Base-by-base conservation (phyloP, 2,113 vertebrate genomes). In the Circaetus cinerascens region DNA sequence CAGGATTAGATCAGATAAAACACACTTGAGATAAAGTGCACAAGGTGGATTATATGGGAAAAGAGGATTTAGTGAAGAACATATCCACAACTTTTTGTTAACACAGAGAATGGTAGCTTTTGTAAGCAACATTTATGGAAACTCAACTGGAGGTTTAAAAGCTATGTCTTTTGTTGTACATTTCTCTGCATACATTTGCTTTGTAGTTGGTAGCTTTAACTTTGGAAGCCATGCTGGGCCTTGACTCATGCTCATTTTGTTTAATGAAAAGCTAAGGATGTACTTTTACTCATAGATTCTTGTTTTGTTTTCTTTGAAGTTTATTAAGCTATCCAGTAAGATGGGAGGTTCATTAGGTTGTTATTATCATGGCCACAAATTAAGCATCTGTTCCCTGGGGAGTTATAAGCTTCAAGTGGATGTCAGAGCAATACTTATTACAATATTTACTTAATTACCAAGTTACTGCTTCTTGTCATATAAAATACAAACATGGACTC, bases 11-110 rank as follows among this genome's bases (percentile, higher is more conserved):
- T 99, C 98, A 99, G 98, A 99, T 99, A 99, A 99, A 99, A 98
- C 99, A 99, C 99, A 99, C 98, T 99, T 99, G 97, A 99, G 99
- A 98, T 99, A 99, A 99, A 99, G 99, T 99, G 98, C 98, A 98
- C 98, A 98, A 99, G 99, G 99, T 99, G 99, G 99, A 99, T 99
- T 99, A 99, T 98, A 98, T 98, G 98, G 98, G 99, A 98, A 99
- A 99, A 99, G 99, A 99, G 99, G 99, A 99, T 99, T 99, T 99
- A 99, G 99, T 98, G 98, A 99, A 99, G 99, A 98, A 99, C 98
- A 97, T 98, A 99, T 98, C 99, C 99, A 99, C 99, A 99, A 99
- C 98, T 99, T 99, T 99, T 99, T 99, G 98, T 99, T 98, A 99
- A 98, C 98, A 98, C 93, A 98, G 98, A 99, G 99, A 99, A 99